phyloP scores from a whole-genome alignment of 2,888 invertebrate species.

The Petrolisthes manimaculis region DNA sequence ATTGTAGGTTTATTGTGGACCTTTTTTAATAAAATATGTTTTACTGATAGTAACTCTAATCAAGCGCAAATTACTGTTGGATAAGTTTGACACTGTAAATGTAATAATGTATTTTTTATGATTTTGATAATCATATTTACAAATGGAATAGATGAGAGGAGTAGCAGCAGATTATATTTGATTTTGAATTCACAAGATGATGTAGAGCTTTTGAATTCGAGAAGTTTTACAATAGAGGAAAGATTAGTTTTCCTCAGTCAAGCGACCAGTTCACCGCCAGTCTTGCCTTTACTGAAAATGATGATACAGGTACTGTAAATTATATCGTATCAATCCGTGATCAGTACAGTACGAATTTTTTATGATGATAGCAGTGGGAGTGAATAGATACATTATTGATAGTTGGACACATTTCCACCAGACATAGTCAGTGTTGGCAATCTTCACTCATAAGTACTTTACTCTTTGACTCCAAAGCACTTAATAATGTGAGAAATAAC shows the following conservation, averaged over 20 bases:
- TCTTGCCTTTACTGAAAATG: slow-evolving; percentile 23
- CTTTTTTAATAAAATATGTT: too few relatives aligned
- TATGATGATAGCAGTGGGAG: too few relatives aligned
- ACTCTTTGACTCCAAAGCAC: too few relatives aligned
- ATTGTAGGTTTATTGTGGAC: too few relatives aligned
- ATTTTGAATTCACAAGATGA: neutral
- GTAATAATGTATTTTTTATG: neutral
- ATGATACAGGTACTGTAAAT: neutral
- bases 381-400: too few relatives aligned
- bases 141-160: neutral
- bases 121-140: neutral
- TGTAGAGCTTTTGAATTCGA: slow-evolving; percentile 14
- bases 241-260: neutral
- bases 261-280: slow-evolving; percentile 17
- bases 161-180: neutral
- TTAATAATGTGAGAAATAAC: too few relatives aligned
- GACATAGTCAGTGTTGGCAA: too few relatives aligned
- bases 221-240: too few relatives aligned
- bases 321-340: neutral
- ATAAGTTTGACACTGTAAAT: slow-evolving; percentile 8
- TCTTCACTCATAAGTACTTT: too few relatives aligned
- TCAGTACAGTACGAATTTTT: neutral
- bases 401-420: too few relatives aligned
- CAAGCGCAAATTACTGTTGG: neutral
- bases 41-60: too few relatives aligned